Conservation (phyloP, 2,113 vertebrate species). For the Panthera uncia region DNA sequence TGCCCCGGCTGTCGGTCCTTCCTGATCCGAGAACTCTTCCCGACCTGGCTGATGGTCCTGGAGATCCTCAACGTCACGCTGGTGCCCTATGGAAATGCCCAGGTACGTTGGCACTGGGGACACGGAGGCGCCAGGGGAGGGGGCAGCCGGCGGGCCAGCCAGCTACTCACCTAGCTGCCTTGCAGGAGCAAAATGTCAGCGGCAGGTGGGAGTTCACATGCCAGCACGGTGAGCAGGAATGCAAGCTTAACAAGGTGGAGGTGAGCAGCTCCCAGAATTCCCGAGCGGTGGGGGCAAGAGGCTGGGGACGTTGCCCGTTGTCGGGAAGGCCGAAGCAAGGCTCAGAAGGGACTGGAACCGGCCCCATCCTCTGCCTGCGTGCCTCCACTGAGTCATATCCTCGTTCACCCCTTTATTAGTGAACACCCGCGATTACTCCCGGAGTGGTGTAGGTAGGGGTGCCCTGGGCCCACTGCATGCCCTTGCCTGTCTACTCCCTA, state of each 20-base stretch:
- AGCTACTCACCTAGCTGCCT: not conserved
- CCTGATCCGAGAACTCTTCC: conserved; percentile 84
- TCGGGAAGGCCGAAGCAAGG: no score
- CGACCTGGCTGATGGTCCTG: conserved; percentile 86
- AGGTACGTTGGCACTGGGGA: conserved; percentile 79
- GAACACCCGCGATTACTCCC: no score
- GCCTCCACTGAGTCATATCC: not conserved
- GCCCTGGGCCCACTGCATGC: rapidly evolving
- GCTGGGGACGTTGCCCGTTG: rapidly evolving
- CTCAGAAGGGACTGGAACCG: not conserved
- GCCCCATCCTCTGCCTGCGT: not conserved
- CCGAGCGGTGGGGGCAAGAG: rapidly evolving
- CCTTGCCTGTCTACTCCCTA: rapidly evolving
- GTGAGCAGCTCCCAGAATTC: conserved; percentile 69
- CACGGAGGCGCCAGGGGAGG: not conserved
- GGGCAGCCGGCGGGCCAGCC: rapidly evolving
- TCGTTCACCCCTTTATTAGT: not conserved
- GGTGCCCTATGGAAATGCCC: conserved; percentile 93
- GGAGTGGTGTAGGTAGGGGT: not conserved
- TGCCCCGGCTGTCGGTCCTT: conserved; percentile 88
- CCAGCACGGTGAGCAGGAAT: conserved; percentile 94
- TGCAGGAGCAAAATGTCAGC: conserved; percentile 86
- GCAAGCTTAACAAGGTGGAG: conserved; percentile 95
- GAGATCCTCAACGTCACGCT: conserved; percentile 88
- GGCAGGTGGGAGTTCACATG: conserved; percentile 88